Evolutionary conservation across 2,113 vertebrate species (phyloP).

Genomic region (Raja brachyura): DNA sequence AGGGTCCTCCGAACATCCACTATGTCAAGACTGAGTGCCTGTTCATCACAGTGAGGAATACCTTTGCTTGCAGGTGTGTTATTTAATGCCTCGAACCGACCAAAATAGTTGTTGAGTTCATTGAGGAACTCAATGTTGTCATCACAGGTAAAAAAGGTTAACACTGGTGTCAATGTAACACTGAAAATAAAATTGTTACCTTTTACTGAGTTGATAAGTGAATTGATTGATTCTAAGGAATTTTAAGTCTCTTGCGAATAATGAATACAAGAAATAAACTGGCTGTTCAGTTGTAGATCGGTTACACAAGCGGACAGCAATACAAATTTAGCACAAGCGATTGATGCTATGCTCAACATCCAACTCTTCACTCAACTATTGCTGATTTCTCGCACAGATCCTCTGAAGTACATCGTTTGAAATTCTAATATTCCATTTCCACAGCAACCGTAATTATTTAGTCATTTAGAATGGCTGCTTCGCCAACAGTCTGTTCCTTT

Average conservation of each 20-base stretch:
- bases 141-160: too few species aligned
- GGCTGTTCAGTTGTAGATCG: neutral
- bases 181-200: neutral
- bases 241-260: neutral
- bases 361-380: neutral
- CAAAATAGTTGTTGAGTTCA: too few species aligned
- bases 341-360: neutral
- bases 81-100: too few species aligned
- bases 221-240: neutral
- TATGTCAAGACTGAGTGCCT: too few species aligned
- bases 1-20: too few species aligned
- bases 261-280: neutral
- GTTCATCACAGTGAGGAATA: too few species aligned
- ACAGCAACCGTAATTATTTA: conserved; percentile 6
- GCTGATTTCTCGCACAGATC: neutral
- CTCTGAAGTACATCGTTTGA: neutral
- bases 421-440: neutral
- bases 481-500: too few species aligned
- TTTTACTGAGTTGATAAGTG: neutral
- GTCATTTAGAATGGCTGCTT: neutral
- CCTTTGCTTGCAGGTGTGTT: too few species aligned
- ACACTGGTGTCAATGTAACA: neutral
- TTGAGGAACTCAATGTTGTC: too few species aligned
- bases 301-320: neutral
- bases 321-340: neutral